Evolutionary conservation across 1,140 invertebrate genomes (phyloP).

Genomic region (Eciton burchellii): DNA sequence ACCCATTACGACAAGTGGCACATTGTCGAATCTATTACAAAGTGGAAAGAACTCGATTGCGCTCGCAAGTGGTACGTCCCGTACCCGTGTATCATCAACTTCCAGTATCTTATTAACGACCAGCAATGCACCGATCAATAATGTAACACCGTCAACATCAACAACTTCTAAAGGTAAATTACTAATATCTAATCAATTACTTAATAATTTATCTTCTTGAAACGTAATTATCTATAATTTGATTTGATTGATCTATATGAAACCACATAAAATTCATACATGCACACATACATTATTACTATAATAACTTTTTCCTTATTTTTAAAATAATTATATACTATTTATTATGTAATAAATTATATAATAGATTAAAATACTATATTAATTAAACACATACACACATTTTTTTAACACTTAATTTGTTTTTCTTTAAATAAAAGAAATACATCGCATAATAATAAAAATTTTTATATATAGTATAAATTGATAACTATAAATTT

Average conservation of each 20-base stretch:
- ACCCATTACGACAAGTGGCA: conserved; percentile 59
- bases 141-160: conserved; percentile 64
- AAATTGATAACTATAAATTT: conserved; percentile 7
- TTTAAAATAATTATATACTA: no score
- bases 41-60: conserved; percentile 72
- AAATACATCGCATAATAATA: neutral
- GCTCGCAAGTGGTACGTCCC: conserved; percentile 57
- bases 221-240: conserved; percentile 8
- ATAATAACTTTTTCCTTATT: no score
- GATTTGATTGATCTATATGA: neutral
- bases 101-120: conserved; percentile 77
- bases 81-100: conserved; percentile 64
- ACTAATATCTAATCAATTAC: conserved; percentile 77
- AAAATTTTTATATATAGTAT: neutral
- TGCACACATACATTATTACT: no score
- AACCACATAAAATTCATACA: no score
- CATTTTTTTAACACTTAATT: conserved; percentile 11
- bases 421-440: neutral
- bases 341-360: no score
- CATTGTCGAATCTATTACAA: conserved; percentile 75
- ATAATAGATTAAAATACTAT: neutral
- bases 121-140: conserved; percentile 62
- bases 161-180: conserved; percentile 81
- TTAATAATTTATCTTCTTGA: conserved; percentile 59
- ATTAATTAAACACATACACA: neutral